Base-by-base conservation (phyloP, 2,797 vertebrate species). In the Sebastes diaconus region DNA sequence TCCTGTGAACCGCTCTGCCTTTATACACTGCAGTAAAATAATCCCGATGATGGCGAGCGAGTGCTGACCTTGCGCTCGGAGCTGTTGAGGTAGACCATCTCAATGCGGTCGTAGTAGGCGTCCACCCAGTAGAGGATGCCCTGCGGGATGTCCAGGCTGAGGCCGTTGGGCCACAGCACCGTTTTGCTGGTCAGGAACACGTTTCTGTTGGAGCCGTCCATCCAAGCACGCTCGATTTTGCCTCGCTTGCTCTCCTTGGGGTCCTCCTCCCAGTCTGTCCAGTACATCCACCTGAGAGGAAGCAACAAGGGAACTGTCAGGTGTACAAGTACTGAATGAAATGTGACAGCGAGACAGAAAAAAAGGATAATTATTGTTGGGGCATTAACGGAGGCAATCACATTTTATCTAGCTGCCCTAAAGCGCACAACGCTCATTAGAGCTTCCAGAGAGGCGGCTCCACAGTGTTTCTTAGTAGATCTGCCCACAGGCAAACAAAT, bases 181-280 rank as follows among this genome's bases (percentile, higher is more conserved):
- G 97, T 99, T 90, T 99, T 99, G 85, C 97, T 99, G 70, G 97
- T 98, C 85, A 99, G 94, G 88, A 99, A 98, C 89, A 99, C 75
- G 3, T 97, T 97, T 36, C 98, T 96, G 89, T 99, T 97, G 70
- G 98, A 97, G 22, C 98, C 98, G 0, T 99, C 98, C 98, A 99
- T 99, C 98, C 98, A 99, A n/a, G 98, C 97, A 10, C 95, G 96
- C 93, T 99, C 98, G 0, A 99, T 98, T 90, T 97, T 97, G 25
- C 98, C 98, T 42, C 98, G 95, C 84, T 99, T 98, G 92, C 97
- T 99, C 81, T 98, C 98, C 81, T 99, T 99, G 0, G 98, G 98
- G 91, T 99, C 98, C 76, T 99, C 98, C 87, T 99, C 98, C 98
- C 98, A 99, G 92, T 99, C 98, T 0, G 98, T 99, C 98, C 98